Percentiles rank a stretch among this genome's conserved stretches.
phyloP scores from a whole-genome alignment of 2,113 vertebrate species.

The Petrocephalus microphthalmus region DNA sequence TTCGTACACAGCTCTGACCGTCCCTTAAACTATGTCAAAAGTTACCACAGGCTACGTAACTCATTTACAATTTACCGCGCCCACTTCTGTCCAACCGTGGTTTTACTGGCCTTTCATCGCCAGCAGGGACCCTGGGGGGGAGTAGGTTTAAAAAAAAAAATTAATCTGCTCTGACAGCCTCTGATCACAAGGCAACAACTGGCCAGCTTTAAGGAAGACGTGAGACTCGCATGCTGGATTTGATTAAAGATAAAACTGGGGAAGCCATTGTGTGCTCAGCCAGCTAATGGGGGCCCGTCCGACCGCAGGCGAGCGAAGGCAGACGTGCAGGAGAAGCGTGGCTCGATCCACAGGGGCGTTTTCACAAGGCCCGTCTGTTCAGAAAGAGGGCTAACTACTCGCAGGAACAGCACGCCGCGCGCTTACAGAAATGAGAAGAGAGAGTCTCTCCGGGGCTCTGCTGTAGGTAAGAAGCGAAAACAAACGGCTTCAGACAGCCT shows the following conservation, averaged over 20 bases:
- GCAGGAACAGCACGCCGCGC: background rate
- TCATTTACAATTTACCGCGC: background rate
- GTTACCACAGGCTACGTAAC: background rate
- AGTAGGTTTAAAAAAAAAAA: background rate
- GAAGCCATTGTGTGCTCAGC: background rate
- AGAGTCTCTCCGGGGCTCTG: constrained; percentile 48
- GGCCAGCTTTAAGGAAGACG: background rate
- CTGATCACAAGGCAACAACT: background rate
- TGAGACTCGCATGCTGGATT: background rate
- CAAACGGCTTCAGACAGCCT: constrained; percentile 26
- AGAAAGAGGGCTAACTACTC: constrained; percentile 44
- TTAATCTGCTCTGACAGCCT: constrained; percentile 2
- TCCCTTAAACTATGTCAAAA: background rate
- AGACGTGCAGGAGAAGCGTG: background rate
- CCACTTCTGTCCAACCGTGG: background rate
- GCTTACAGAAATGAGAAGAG: constrained; percentile 24
- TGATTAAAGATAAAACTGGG: constrained; percentile 8
- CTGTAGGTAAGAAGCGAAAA: constrained; percentile 48
- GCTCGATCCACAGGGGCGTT: background rate
- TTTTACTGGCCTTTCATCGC: background rate
- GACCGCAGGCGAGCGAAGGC: background rate
- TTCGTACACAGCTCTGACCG: background rate
- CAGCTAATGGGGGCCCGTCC: background rate
- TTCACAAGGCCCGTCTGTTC: constrained; percentile 40
- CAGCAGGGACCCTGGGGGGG: background rate